Evolutionary conservation across 1,140 invertebrate genomes (phyloP).

Genomic region (Drosophila repletoides): DNA sequence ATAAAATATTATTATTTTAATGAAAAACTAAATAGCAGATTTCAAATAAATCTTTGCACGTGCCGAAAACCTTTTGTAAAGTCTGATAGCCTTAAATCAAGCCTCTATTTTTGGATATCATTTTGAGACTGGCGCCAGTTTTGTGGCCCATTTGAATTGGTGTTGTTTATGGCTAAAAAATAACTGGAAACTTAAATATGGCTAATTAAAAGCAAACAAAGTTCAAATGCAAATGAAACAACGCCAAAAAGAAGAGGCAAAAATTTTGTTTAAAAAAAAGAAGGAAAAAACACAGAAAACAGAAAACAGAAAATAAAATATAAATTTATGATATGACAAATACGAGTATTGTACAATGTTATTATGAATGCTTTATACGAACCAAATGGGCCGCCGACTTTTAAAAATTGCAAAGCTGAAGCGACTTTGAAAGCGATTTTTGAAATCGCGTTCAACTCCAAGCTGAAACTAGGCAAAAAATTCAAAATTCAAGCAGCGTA

Average conservation of each 20-base stretch:
- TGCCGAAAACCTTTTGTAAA: background rate
- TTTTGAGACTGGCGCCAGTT: conserved; percentile 16
- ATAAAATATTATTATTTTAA: too few species aligned
- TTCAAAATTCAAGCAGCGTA: conserved; percentile 61
- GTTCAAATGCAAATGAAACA: conserved; percentile 55
- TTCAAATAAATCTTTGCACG: background rate
- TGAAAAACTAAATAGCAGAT: background rate
- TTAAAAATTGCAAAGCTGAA: conserved; percentile 14
- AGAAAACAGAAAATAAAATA: conserved; percentile 33
- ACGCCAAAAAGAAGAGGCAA: too few species aligned
- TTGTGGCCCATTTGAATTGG: conserved; percentile 8
- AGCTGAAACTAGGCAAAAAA: conserved; percentile 25
- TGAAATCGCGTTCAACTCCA: conserved; percentile 54
- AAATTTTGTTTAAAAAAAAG: conserved; percentile 1
- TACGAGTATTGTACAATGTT: conserved; percentile 31
- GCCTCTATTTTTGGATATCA: conserved; percentile 16
- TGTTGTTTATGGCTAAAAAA: conserved; percentile 5
- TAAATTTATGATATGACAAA: conserved; percentile 49
- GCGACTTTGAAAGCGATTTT: conserved; percentile 56
- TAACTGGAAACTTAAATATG: conserved; percentile 17
- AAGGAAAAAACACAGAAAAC: conserved; percentile 6
- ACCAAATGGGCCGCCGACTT: conserved; percentile 24
- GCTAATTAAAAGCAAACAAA: conserved; percentile 60
- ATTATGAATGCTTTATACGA: conserved; percentile 2
- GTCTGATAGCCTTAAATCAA: conserved; percentile 4